Conservation (phyloP, 64 coral and sea anemone species). For the Actinia tenebrosa region DNA sequence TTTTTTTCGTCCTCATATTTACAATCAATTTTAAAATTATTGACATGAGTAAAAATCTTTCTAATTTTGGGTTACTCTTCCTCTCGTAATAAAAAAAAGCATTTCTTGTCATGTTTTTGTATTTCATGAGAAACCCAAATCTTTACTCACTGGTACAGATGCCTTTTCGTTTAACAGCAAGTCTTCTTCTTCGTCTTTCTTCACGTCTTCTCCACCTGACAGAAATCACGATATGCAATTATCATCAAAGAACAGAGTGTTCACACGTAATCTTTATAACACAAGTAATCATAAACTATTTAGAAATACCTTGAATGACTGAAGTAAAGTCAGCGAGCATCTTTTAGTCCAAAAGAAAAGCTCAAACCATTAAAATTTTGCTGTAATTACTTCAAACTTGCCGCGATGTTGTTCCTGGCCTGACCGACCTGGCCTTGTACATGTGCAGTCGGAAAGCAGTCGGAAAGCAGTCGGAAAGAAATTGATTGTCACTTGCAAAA, state of each 20-base stretch:
- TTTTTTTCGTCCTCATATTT: too few species aligned
- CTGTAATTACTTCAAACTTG: background rate
- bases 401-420: too few species aligned
- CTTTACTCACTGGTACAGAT: conserved; percentile 50
- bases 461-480: background rate
- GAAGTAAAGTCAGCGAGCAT: conserved; percentile 13
- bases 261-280: background rate
- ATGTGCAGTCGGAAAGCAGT: too few species aligned
- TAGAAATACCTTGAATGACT: background rate
- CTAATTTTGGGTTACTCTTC: background rate
- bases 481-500: background rate
- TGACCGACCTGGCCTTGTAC: background rate
- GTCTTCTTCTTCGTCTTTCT: conserved; percentile 69
- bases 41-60: background rate
- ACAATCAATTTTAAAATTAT: too few species aligned
- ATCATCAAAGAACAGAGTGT: background rate
- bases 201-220: conserved; percentile 38
- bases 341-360: background rate
- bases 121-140: too few species aligned
- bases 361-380: background rate
- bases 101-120: background rate
- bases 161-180: conserved; percentile 64
- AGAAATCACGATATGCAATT: background rate
- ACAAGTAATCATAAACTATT: background rate
- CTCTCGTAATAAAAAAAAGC: background rate